These are phyloP conservation scores for Ciconia nigra DNA, from an alignment of 2,797 vertebrate genomes.

Conservation along the genomic window DNA sequence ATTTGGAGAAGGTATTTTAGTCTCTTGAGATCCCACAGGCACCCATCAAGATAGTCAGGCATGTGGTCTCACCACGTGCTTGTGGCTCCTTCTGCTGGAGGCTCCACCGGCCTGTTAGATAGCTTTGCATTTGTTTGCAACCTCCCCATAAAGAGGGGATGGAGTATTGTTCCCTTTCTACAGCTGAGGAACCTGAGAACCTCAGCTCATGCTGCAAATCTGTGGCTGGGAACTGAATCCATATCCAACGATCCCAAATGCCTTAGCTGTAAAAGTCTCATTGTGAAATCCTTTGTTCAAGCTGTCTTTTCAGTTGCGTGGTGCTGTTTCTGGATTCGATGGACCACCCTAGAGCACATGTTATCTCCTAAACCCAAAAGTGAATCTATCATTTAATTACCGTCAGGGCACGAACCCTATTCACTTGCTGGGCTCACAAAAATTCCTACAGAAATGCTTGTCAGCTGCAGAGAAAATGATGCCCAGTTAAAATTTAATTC, in stretches of 20 bases:
- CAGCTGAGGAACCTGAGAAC: background rate
- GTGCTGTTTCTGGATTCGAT: background rate
- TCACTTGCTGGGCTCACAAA: background rate
- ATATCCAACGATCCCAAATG: background rate
- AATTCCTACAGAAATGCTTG: background rate
- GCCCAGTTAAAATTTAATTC: background rate
- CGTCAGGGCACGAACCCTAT: background rate
- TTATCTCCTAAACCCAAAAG: background rate
- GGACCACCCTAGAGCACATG: slow-evolving; percentile 20
- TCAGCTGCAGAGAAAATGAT: background rate
- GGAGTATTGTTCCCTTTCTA: background rate
- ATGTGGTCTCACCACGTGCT: background rate
- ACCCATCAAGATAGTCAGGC: background rate
- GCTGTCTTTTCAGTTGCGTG: background rate
- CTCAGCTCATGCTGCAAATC: background rate
- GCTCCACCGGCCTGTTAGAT: background rate
- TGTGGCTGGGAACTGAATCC: background rate
- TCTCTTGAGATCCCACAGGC: background rate
- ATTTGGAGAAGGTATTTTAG: background rate
- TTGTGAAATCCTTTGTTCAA: slow-evolving; percentile 46
- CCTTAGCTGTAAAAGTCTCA: background rate
- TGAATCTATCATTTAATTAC: background rate
- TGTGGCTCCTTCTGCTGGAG: background rate
- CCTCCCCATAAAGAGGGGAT: background rate
- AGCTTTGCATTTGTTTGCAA: background rate